A percentile compares a stretch with the other conserved stretches of the same genome.
phyloP scores from a whole-genome alignment of 2,888 invertebrate genomes.

The Noctua janthina region DNA sequence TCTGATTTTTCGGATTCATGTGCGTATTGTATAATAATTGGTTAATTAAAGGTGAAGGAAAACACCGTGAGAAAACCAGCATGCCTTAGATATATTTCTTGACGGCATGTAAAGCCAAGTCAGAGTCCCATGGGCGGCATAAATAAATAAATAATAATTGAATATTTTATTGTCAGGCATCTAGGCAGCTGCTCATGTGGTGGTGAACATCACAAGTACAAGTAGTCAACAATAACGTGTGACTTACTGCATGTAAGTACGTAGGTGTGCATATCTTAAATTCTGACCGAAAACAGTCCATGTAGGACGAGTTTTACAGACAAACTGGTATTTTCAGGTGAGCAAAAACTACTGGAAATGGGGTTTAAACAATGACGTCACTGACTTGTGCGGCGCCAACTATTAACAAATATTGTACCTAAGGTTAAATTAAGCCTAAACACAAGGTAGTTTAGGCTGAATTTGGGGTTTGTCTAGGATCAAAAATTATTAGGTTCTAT shows the following conservation, averaged over 20 bases:
- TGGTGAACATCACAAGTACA: not conserved
- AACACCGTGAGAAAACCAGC: no score
- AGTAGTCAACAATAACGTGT: not conserved
- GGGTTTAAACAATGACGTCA: not conserved
- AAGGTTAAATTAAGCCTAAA: not conserved
- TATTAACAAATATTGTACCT: not conserved
- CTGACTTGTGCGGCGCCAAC: not conserved
- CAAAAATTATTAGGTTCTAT: not conserved
- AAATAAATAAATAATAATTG: no score
- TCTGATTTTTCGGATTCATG: no score
- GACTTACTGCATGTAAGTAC: not conserved
- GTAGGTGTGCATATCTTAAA: not conserved
- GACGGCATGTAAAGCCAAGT: no score
- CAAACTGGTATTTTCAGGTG: not conserved
- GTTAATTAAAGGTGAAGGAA: no score
- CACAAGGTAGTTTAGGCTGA: not conserved
- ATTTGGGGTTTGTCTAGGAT: not conserved
- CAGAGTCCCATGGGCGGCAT: no score
- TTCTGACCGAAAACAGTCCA: not conserved
- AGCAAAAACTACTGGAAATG: not conserved
- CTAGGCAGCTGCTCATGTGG: not conserved
- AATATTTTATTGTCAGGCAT: no score
- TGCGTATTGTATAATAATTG: no score
- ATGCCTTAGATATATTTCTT: no score
- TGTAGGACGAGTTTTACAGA: not conserved